These are phyloP conservation scores for Digitonthophagus gazella DNA, from an alignment of 2,888 invertebrate species.

Conservation along the genomic window DNA sequence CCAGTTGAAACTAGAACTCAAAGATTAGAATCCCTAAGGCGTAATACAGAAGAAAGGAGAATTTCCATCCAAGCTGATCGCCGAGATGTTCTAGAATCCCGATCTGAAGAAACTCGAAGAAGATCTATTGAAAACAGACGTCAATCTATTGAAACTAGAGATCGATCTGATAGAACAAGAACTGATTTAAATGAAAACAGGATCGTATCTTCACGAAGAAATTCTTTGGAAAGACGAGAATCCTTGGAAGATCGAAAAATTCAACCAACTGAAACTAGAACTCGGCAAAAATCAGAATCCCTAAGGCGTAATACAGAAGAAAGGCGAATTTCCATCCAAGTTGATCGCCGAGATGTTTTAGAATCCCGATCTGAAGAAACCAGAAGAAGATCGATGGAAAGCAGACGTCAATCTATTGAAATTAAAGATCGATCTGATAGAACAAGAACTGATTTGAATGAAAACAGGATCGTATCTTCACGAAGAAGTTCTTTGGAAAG, in stretches of 20 bases:
- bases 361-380: not conserved
- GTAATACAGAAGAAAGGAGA: not conserved
- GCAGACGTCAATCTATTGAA: not conserved
- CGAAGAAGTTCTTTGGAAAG: not conserved
- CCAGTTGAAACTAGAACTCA: not conserved
- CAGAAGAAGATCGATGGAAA: not conserved
- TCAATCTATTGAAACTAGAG: no score
- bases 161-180: slow-evolving; percentile 5
- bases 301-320: not conserved
- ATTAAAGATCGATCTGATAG: not conserved
- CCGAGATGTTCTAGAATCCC: not conserved
- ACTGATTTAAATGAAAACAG: not conserved
- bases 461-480: not conserved
- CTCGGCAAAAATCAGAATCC: no score
- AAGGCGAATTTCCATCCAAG: not conserved
- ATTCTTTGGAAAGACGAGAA: no score
- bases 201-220: not conserved
- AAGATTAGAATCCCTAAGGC: no score
- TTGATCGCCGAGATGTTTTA: not conserved
- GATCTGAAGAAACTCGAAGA: no score
- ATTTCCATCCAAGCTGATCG: no score
- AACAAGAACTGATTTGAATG: not conserved
- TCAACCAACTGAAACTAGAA: no score
- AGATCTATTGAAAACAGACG: no score
- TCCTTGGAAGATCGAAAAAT: no score